Evolutionary conservation across 2,797 vertebrate genomes (phyloP).

Genomic region (Clarias fuscus): DNA sequence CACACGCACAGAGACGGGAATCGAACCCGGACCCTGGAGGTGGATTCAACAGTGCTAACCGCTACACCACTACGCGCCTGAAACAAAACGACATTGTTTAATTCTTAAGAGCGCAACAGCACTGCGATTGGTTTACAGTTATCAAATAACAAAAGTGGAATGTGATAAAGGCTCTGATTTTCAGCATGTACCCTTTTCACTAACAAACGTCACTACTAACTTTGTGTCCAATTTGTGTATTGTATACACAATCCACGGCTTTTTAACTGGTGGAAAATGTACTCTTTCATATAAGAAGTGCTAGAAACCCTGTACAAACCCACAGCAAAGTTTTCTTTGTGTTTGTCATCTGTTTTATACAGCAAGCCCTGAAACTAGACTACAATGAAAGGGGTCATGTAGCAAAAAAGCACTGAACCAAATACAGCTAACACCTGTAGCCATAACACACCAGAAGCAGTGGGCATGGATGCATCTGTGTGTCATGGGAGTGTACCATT

Average conservation of each 20-base stretch:
- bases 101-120: not conserved
- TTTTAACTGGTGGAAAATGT: not conserved
- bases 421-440: not conserved
- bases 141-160: not conserved
- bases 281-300: not conserved
- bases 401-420: not conserved
- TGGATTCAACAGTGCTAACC: too few species aligned
- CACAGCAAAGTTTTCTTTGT: not conserved
- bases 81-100: not conserved
- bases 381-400: constrained; percentile 3
- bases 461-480: not conserved
- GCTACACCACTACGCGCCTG: too few species aligned
- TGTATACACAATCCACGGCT: not conserved
- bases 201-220: too few species aligned
- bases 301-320: not conserved
- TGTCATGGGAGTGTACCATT: not conserved
- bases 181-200: not conserved
- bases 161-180: not conserved
- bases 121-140: not conserved
- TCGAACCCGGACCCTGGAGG: too few species aligned
- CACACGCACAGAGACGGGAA: too few species aligned
- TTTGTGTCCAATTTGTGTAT: not conserved
- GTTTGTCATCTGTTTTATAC: constrained; percentile 7
- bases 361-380: constrained; percentile 5
- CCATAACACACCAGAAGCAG: not conserved